Evolutionary conservation across 1,140 invertebrate species (phyloP), one percentile per base, ranked within the genome.

Genomic region (Amyelois transitella): DNA sequence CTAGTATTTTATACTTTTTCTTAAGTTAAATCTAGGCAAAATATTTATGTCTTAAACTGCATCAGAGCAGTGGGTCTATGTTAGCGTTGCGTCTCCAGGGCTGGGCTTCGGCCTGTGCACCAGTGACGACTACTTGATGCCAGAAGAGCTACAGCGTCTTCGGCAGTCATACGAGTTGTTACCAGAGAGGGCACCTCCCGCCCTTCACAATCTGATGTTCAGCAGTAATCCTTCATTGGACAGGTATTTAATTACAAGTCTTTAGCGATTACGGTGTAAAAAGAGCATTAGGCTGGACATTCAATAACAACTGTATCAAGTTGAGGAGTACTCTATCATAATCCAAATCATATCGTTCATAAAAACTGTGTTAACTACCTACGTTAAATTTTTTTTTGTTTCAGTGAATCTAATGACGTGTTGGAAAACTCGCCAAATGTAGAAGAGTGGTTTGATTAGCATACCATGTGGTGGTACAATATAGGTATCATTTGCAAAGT

Each of bases 171-270:
- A 95, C 55, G 95, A 96, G 76, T 90, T 97, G 45, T 90, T 95
- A 54, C 94, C 94, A 14, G 96, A 97, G 80, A 93, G 95, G 69
- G 94, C 96, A 51, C 95, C 95, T 1, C 92, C 95, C 0, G 96
- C 95, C 25, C 94, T 97, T 8, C 96, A 96, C 6, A 95, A 94
- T 45, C 96, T 97, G 86, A 96, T 97, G 93, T 97, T 98, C 70
- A 97, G 95, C 73, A 96, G 97, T 87, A 96, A 97, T 72, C 94
- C 94, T 48, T 95, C 94, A 8, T 86, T 94, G 57, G 94, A 96
- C 74, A 96, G 94, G 93, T 94, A 79, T n/a, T n/a, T n/a, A n/a
- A n/a, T n/a, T n/a, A n/a, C n/a, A n/a, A n/a, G n/a, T n/a, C n/a
- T n/a, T n/a, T n/a, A n/a, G n/a, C n/a, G n/a, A n/a, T n/a, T n/a